Evolutionary conservation across 2,888 invertebrate genomes (phyloP), one percentile per base, ranked within the genome.

Genomic region (Cremastobaeus sp.): DNA sequence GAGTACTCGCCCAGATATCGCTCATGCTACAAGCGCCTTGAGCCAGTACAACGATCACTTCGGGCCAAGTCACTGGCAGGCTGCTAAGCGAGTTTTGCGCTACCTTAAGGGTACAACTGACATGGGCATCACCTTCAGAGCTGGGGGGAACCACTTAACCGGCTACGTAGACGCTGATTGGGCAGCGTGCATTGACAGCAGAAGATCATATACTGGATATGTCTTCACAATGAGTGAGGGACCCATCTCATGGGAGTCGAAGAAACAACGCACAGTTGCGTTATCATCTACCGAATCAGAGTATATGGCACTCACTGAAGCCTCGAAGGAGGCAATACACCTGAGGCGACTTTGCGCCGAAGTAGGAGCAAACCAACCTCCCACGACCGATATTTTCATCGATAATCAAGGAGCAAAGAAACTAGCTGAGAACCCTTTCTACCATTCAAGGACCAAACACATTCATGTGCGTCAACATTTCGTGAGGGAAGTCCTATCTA

Each of bases 1-100:
- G 9, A 5, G 5, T 12, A 11, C 17, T 1, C 14, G 15, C 1
- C 14, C n/a, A 15, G 15, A 6, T 15, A 35, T 35, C 35, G 54
- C 77, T 5, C 54, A 76, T 35, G 32, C 32, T 72, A 17, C 17
- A 2, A 47, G 30, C 15, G 11, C 17, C 2, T 5, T 47, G 3
- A 30, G 47, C n/a, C 47, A 78, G 25, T 79, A 21, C 65, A 76
- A 71, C 34, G 50, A 35, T 5, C 11, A 30, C 15, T 47, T 30
- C 15, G 34, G 35, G 6, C 5, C 1, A 3, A 32, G 30, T 17
- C 48, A 48, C 32, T 43, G 43, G 43, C 21, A 14, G 6, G 43
- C 21, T 6, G 47, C 47, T 4, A 47, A 17, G 11, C 14, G 30
- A 2, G 47, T 47, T 14, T n/a, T 47, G 4, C 28, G 47, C n/a